These are phyloP conservation scores for Bombus superbus DNA, from an alignment of 1,140 invertebrate species.

Conservation along the genomic window DNA sequence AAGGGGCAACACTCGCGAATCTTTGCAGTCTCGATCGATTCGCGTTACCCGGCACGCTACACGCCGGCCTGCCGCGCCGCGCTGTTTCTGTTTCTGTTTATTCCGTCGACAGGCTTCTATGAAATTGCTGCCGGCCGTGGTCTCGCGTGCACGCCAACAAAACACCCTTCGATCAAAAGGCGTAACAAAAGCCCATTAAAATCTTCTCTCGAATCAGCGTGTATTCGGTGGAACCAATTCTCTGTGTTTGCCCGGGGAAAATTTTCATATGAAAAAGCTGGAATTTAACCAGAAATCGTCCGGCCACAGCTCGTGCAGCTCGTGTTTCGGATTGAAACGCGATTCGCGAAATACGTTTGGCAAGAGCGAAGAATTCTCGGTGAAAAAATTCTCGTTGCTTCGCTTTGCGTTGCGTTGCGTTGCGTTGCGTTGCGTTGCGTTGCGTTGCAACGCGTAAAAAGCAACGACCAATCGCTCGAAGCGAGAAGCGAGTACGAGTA, in stretches of 20 bases:
- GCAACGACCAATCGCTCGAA: neutral
- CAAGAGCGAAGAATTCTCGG: neutral
- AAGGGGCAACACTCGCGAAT: conserved; percentile 15
- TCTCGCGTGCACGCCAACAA: neutral
- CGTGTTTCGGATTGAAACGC: neutral
- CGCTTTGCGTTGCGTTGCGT: neutral
- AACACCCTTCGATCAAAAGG: neutral
- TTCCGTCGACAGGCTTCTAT: neutral
- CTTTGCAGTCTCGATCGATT: conserved; percentile 12
- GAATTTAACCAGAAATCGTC: neutral
- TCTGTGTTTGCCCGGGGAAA: too few species aligned
- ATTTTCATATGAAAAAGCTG: neutral
- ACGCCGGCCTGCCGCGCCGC: neutral
- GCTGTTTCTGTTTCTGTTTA: neutral
- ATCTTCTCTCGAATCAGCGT: neutral
- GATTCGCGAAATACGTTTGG: neutral
- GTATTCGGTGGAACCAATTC: neutral
- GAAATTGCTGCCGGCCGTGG: neutral
- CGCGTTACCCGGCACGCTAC: neutral
- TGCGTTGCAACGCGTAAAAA: neutral
- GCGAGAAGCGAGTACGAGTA: conserved; percentile 7
- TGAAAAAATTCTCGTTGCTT: neutral
- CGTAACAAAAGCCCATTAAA: neutral
- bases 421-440: neutral
- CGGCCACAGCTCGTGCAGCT: too few species aligned